Evolutionary conservation across 2,888 invertebrate species (phyloP), one percentile per base, ranked within the genome.

Genomic region (Oscheius myriophilus): DNA sequence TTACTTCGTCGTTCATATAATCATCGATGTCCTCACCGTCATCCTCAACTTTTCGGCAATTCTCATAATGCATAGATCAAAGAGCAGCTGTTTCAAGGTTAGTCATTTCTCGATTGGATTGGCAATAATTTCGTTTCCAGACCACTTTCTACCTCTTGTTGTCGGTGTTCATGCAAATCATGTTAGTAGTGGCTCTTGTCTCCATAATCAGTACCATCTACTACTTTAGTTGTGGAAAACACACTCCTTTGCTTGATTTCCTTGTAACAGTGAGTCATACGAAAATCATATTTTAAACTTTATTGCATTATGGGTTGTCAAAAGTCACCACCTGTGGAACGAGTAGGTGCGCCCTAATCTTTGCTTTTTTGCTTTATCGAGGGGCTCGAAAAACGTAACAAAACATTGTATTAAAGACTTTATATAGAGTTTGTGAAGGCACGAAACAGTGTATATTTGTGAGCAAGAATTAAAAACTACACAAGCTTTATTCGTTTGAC

Each of bases 141-240:
- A 61, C 61, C 1, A 46, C 61, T 7, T 61, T 61, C 49, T 61
- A 61, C 26, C 49, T 23, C 14, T n/a, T 61, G 49, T n/a, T 49
- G 6, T 46, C 61, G n/a, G 18, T 61, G 26, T 49, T 61, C 7
- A 61, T 61, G 61, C 9, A 4, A 14, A 49, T 49, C 23, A 46
- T 61, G 33, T 33, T 46, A 16, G 49, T 61, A 18, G 49, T 33
- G 0, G 39, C 26, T 16, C 49, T 49, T 1, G 46, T 49, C 6
- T 33, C 4, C 26, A 18, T 33, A 7, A 33, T 25, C 18, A 25
- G 49, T 18, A 25, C 14, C 25, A 49, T 61, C 14, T 16, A 49
- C 2, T 49, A 49, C 26, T 12, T 49, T 14, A 49, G 61, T n/a
- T 26, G 23, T 16, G 25, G 25, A 4, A 46, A 49, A n/a, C 26